Conservation (phyloP, 2,797 vertebrate species). For the Periparus ater region DNA sequence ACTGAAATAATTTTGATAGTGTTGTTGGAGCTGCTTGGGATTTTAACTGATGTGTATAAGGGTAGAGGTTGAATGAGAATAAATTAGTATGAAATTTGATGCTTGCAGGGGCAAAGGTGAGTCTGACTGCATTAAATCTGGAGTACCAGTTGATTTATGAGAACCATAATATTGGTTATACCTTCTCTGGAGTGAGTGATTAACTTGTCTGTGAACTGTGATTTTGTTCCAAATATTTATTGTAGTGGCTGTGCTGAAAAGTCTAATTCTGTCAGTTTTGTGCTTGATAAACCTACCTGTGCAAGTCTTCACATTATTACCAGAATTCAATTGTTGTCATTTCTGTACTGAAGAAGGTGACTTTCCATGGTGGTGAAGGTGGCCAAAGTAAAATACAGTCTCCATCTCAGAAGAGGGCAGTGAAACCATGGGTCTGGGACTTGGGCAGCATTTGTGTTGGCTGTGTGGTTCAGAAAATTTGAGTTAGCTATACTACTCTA, state of each 20-base stretch:
- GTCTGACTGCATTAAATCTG: background rate
- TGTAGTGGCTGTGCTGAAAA: background rate
- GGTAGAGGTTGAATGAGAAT: background rate
- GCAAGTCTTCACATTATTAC: background rate
- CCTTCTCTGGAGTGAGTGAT: background rate
- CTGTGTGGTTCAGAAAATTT: background rate
- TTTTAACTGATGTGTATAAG: background rate
- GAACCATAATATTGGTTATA: background rate
- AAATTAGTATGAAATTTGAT: background rate
- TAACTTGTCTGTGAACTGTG: background rate
- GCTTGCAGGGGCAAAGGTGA: background rate
- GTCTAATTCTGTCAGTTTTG: background rate
- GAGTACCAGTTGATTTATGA: background rate
- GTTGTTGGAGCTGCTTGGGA: background rate
- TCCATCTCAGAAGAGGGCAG: background rate
- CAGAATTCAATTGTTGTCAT: background rate
- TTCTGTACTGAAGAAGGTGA: background rate
- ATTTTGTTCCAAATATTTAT: background rate
- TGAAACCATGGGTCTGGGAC: background rate
- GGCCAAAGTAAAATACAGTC: background rate
- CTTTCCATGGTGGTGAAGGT: background rate
- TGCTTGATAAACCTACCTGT: background rate
- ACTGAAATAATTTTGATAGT: background rate
- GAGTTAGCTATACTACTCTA: background rate
- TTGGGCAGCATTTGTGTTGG: background rate